A percentile compares a stretch with the other conserved stretches of the same genome.
These are phyloP conservation scores for Cheilosia vulpina DNA, from an alignment of 2,888 invertebrate species.

Conservation along the genomic window DNA sequence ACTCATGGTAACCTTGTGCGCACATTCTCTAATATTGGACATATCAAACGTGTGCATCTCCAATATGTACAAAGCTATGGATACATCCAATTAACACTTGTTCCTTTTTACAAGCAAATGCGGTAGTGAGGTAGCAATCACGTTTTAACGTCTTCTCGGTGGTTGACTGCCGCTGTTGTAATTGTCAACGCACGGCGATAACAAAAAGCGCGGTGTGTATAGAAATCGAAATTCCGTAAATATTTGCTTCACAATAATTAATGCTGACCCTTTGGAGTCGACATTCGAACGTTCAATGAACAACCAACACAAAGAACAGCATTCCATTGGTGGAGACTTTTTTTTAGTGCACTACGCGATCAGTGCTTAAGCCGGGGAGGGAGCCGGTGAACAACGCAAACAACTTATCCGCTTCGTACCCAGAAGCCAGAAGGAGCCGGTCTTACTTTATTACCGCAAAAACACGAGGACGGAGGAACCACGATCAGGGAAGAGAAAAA, in stretches of 20 bases:
- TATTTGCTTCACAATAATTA: constrained; percentile 67
- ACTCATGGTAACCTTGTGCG: no score
- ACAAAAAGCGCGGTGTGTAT: constrained; percentile 46
- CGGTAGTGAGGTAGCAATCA: constrained; percentile 43
- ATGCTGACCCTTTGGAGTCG: constrained; percentile 61
- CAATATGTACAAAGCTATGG: neutral
- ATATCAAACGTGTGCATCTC: neutral
- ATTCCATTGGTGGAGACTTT: constrained; percentile 56
- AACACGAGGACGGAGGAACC: constrained; percentile 37
- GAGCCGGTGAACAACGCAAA: constrained; percentile 33
- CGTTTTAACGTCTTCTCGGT: constrained; percentile 44
- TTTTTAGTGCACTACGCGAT: constrained; percentile 47
- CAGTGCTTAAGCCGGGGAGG: constrained; percentile 16
- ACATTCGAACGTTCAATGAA: constrained; percentile 31
- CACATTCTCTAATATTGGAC: neutral
- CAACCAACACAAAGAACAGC: constrained; percentile 67
- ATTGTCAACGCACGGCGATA: constrained; percentile 47
- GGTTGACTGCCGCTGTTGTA: constrained; percentile 33
- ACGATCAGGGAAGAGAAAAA: constrained; percentile 39
- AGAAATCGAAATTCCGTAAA: constrained; percentile 70
- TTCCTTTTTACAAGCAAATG: constrained; percentile 43
- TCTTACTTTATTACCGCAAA: constrained; percentile 53
- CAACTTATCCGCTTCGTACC: constrained; percentile 42
- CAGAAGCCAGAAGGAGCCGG: constrained; percentile 52
- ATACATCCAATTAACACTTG: constrained; percentile 65